These are phyloP conservation scores for Xestoiulus laeticollis DNA, from an alignment of 2,888 invertebrate species.

Conservation along the genomic window DNA sequence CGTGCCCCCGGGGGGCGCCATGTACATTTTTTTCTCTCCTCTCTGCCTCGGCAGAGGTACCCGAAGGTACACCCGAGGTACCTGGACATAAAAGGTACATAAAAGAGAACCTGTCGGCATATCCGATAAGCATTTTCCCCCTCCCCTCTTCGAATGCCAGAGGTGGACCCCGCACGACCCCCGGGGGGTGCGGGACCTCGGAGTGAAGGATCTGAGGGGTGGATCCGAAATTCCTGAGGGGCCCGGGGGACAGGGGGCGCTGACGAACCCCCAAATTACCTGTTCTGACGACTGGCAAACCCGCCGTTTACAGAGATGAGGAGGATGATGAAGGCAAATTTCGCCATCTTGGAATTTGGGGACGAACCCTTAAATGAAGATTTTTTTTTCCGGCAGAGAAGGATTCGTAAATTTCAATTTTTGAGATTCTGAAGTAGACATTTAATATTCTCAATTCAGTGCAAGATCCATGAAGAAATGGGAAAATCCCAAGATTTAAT, in stretches of 20 bases:
- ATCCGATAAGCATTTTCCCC: constrained; percentile 28
- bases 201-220: constrained; percentile 30
- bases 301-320: neutral
- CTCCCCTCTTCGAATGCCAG: neutral
- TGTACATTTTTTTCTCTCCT: neutral
- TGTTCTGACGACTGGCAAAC: neutral
- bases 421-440: too few species aligned
- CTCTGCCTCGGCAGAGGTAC: neutral
- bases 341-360: neutral
- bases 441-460: too few species aligned
- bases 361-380: neutral
- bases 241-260: constrained; percentile 6
- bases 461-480: too few species aligned
- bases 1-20: constrained; percentile 8
- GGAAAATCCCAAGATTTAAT: too few species aligned
- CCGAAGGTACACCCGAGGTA: constrained; percentile 27
- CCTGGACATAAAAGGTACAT: constrained; percentile 40
- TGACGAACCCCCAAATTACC: constrained; percentile 12
- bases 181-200: constrained; percentile 7
- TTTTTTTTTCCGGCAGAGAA: too few species aligned
- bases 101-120: constrained; percentile 43
- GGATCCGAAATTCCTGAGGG: constrained; percentile 32
- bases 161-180: constrained; percentile 3
- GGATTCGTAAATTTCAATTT: neutral
- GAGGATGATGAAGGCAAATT: neutral